phyloP scores from a whole-genome alignment of 2,888 invertebrate species.

The Mallateleia sp. region DNA sequence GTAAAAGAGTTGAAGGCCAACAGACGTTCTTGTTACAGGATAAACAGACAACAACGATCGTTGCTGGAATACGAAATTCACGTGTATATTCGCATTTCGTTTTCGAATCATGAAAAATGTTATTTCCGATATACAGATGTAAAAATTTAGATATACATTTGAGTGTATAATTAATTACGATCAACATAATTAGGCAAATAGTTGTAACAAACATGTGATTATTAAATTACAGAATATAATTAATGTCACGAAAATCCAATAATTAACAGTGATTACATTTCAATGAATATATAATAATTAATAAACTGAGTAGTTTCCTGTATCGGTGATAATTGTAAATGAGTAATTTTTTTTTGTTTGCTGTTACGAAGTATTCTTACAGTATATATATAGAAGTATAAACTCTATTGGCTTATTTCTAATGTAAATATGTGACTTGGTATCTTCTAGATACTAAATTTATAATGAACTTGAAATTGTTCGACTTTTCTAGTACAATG shows the following conservation, averaged over 20 bases:
- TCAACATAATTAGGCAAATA: not conserved
- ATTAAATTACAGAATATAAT: not conserved
- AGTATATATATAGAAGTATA: too few species aligned
- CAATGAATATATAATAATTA: not conserved
- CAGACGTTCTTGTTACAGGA: constrained; percentile 87
- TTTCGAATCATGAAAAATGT: constrained; percentile 67
- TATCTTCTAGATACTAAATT: not conserved
- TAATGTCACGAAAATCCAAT: not conserved
- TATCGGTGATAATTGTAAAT: not conserved
- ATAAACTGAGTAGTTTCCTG: not conserved
- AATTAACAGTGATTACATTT: not conserved
- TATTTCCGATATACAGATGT: constrained; percentile 28
- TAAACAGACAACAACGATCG: constrained; percentile 88
- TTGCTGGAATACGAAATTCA: constrained; percentile 86
- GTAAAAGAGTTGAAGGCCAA: constrained; percentile 82
- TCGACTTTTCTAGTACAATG: not conserved
- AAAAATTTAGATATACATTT: constrained; percentile 14
- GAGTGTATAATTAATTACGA: not conserved
- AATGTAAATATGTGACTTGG: not conserved
- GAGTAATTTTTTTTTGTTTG: too few species aligned
- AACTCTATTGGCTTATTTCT: constrained; percentile 1
- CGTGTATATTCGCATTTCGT: constrained; percentile 55
- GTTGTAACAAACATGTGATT: not conserved
- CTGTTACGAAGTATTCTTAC: too few species aligned
- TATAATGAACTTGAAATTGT: constrained; percentile 6